phyloP scores from a whole-genome alignment of 1,140 invertebrate species.

The Venturia canescens region DNA sequence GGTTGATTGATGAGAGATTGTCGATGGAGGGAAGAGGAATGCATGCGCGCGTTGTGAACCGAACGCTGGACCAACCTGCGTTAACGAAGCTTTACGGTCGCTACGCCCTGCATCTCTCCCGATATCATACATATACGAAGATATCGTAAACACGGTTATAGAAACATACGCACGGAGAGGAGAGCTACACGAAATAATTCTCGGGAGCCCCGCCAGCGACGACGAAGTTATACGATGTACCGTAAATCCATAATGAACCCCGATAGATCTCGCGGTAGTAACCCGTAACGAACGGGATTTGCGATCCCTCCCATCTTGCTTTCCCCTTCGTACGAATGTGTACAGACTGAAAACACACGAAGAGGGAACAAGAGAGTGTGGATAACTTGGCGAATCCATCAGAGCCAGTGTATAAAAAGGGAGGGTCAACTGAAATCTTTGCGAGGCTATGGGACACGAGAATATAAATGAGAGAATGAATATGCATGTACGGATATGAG shows the following conservation, averaged over 20 bases:
- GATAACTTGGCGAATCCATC: slow-evolving; percentile 5
- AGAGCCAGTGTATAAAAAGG: slow-evolving; percentile 9
- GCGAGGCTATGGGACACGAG: neutral
- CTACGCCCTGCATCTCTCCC: slow-evolving; percentile 27
- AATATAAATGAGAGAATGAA: slow-evolving; percentile 15
- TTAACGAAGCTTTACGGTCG: slow-evolving; percentile 45
- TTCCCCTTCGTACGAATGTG: neutral
- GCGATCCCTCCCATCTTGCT: slow-evolving; percentile 4
- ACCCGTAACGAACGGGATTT: slow-evolving; percentile 47
- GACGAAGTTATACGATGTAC: slow-evolving; percentile 47
- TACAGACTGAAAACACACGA: neutral
- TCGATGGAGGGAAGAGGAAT: slow-evolving; percentile 8
- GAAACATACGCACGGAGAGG: neutral
- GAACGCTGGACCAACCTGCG: slow-evolving; percentile 30
- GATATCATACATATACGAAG: neutral
- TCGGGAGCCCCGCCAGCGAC: slow-evolving; percentile 33
- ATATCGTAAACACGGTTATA: neutral
- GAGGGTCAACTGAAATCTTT: slow-evolving; percentile 3
- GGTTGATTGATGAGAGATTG: neutral
- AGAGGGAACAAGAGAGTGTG: neutral
- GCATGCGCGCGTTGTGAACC: neutral
- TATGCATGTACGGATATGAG: slow-evolving; percentile 7
- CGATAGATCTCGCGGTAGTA: slow-evolving; percentile 45
- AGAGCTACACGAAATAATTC: slow-evolving; percentile 37
- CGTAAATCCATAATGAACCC: slow-evolving; percentile 46